Conservation (phyloP, 2,797 vertebrate genomes). For the Liasis olivaceus region DNA sequence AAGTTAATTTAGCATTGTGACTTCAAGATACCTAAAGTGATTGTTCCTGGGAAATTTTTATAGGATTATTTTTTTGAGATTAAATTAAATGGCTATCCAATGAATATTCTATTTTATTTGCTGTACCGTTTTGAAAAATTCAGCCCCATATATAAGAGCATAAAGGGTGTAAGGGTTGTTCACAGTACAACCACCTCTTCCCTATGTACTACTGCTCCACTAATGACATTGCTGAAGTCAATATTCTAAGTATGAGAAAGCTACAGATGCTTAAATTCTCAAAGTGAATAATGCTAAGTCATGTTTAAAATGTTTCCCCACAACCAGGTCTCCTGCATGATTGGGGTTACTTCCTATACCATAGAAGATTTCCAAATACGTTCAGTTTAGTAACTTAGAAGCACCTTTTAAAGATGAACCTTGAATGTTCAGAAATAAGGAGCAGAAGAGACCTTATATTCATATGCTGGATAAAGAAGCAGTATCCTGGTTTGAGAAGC, state of each 20-base stretch:
- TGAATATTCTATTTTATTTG: not conserved
- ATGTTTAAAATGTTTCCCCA: not conserved
- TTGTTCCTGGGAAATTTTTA: not conserved
- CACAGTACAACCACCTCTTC: not conserved
- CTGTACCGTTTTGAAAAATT: not conserved
- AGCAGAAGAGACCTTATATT: not conserved
- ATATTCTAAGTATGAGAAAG: not conserved
- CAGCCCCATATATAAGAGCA: not conserved
- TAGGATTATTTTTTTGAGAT: not conserved
- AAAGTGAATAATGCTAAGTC: not conserved
- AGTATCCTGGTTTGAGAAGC: not conserved
- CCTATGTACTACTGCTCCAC: not conserved
- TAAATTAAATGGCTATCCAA: not conserved
- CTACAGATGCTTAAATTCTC: not conserved
- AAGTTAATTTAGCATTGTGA: constrained; percentile 46
- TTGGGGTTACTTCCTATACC: not conserved
- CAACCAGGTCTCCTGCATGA: not conserved
- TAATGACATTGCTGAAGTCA: not conserved
- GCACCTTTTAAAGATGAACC: not conserved
- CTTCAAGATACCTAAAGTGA: constrained; percentile 27
- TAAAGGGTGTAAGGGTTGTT: not conserved
- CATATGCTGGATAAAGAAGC: not conserved
- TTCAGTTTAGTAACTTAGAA: not conserved
- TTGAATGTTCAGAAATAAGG: not conserved
- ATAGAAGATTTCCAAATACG: not conserved